These are phyloP conservation scores for Heliconius ismenius DNA, from an alignment of 2,888 invertebrate species.

Conservation along the genomic window DNA sequence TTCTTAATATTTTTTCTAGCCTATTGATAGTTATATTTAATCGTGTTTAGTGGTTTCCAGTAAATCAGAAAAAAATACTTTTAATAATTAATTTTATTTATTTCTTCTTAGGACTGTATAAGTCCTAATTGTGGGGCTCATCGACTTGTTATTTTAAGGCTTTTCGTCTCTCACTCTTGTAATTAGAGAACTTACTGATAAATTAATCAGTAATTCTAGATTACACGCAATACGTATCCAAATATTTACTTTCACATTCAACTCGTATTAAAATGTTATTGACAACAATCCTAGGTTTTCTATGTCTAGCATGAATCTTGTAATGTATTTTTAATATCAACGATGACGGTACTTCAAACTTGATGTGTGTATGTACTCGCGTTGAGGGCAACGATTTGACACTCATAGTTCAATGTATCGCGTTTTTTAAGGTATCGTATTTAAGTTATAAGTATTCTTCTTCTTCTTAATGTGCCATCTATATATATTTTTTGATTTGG, in stretches of 20 bases:
- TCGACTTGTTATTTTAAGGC: too few relatives aligned
- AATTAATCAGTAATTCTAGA: too few relatives aligned
- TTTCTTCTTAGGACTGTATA: too few relatives aligned
- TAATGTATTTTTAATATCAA: conserved; percentile 8
- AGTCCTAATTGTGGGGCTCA: too few relatives aligned
- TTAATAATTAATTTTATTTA: too few relatives aligned
- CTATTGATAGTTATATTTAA: conserved; percentile 1
- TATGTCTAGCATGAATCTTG: neutral
- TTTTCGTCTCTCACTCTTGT: too few relatives aligned
- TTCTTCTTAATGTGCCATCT: too few relatives aligned
- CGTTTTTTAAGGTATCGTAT: neutral
- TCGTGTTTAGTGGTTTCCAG: neutral
- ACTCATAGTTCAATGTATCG: conserved; percentile 20
- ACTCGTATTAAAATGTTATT: too few relatives aligned
- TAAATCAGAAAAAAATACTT: neutral
- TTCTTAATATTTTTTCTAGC: conserved; percentile 2
- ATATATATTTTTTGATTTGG: too few relatives aligned
- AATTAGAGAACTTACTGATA: too few relatives aligned
- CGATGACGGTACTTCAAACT: conserved; percentile 11
- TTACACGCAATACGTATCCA: too few relatives aligned
- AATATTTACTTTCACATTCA: too few relatives aligned
- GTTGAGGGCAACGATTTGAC: conserved; percentile 25
- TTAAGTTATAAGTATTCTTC: neutral
- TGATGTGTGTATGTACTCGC: neutral
- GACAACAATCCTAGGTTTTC: neutral